Base-by-base conservation (phyloP, 2,797 vertebrate species). In the Bucorvus abyssinicus region DNA sequence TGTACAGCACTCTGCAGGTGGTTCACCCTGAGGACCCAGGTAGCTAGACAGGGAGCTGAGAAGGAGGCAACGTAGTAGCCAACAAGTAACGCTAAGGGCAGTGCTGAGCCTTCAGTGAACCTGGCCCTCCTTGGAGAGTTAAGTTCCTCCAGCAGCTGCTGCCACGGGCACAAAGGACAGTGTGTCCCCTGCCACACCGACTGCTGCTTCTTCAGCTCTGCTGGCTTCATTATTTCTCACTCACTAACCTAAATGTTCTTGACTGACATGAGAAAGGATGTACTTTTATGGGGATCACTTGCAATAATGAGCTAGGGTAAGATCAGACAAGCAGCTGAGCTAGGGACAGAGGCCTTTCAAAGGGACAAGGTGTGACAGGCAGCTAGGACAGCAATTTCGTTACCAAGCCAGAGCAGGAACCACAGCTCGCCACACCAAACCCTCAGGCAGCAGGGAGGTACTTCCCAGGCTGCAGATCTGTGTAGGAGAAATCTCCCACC, bases 151-250 rank as follows among this genome's bases (percentile, higher is more conserved):
- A 82, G 67, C 20, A 61, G 45, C 23, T 65, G 42, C 52, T 76
- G 20, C 32, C 8, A 10, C 4, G 10, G 27, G 14, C 3, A 1
- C n/a, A 74, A 84, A 61, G 17, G 12, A 30, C 23, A 26, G 30
- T 0, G 3, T 17, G 5, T 26, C 6, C 30, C 29, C 42, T 70
- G 29, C 14, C 52, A 4, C 22, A 16, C 10, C 0, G 1, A 3
- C 29, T 60, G 50, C 22, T 26, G 49, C n/a, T 71, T 42, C 70
- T 38, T 61, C 60, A 86, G 23, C 12, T 49, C 30, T 40, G 20
- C 7, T 6, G 4, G 8, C 14, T 65, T 65, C 49, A 29, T 20
- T 60, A 36, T 11, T 53, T 24, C 34, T 29, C 16, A 26, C 34
- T 49, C 32, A 44, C 34, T 29, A 32, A 38, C 23, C 13, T 29